A percentile compares a stretch with the other conserved stretches of the same genome.
These are phyloP conservation scores for Drosophila eohydei DNA, from an alignment of 2,888 invertebrate species.

Conservation along the genomic window DNA sequence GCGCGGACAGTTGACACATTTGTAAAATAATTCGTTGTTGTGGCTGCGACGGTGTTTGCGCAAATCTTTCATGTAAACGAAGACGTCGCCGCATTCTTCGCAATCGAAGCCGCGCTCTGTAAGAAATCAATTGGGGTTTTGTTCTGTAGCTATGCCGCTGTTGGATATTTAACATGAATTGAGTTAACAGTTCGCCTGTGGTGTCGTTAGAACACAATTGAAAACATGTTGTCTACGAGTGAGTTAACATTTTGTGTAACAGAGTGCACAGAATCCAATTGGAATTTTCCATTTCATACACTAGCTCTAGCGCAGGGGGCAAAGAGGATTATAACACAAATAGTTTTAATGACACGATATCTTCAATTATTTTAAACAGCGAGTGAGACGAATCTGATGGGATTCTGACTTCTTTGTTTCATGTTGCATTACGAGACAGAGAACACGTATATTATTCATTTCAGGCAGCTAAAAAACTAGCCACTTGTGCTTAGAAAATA, in stretches of 20 bases:
- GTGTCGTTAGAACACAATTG: background rate
- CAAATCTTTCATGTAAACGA: constrained; percentile 70
- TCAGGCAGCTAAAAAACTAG: background rate
- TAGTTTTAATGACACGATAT: background rate
- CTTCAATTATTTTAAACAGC: background rate
- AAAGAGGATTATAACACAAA: background rate
- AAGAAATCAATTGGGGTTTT: constrained; percentile 53
- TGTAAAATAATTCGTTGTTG: constrained; percentile 76
- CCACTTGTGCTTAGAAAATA: background rate
- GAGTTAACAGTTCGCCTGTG: constrained; percentile 9
- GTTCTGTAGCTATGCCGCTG: constrained; percentile 42
- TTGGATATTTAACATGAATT: constrained; percentile 14
- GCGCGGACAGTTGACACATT: constrained; percentile 70
- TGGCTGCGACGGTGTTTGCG: constrained; percentile 78
- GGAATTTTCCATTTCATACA: background rate
- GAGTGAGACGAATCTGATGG: background rate
- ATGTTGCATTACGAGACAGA: background rate
- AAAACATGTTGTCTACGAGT: constrained; percentile 6
- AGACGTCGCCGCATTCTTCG: constrained; percentile 68
- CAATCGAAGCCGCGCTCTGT: constrained; percentile 74
- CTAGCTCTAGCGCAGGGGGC: background rate
- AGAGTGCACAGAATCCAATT: constrained; percentile 2
- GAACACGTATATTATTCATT: background rate
- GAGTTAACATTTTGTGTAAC: constrained; percentile 11
- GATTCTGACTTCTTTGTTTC: background rate